phyloP scores from a whole-genome alignment of 2,113 vertebrate genomes.

The Paratilapia polleni region DNA sequence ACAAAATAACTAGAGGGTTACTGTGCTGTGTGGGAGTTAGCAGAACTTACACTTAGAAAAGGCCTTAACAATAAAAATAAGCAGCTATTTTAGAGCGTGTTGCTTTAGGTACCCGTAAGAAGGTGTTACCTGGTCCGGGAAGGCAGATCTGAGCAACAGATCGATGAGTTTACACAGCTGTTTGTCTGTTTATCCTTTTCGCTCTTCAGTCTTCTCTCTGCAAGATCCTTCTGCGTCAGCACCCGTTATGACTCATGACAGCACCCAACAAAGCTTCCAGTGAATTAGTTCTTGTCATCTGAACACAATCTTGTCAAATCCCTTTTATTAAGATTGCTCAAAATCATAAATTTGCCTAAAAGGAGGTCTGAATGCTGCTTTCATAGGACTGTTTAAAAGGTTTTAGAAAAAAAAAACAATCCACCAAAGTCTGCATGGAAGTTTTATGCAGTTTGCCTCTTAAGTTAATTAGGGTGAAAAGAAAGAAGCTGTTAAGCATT shows the following conservation, averaged over 20 bases:
- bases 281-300: not conserved
- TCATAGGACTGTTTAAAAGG: not conserved
- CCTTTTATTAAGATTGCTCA: not conserved
- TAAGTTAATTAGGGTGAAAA: not conserved
- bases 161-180: not conserved
- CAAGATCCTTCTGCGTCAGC: not conserved
- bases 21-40: not conserved
- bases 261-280: not conserved
- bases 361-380: not conserved
- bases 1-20: not conserved
- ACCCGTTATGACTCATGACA: not conserved
- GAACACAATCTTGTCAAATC: not conserved
- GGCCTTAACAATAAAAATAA: not conserved
- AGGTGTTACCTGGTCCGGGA: not conserved
- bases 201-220: not conserved
- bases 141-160: not conserved
- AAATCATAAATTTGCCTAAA: not conserved
- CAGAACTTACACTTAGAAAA: not conserved
- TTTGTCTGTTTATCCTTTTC: not conserved
- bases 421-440: not conserved
- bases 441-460: not conserved
- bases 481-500: not conserved
- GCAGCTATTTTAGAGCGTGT: not conserved
- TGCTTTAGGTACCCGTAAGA: not conserved
- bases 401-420: not conserved